Evolutionary conservation across 2,113 vertebrate genomes (phyloP), one percentile per base, ranked within the genome.

Genomic region (Laticauda laticaudata): DNA sequence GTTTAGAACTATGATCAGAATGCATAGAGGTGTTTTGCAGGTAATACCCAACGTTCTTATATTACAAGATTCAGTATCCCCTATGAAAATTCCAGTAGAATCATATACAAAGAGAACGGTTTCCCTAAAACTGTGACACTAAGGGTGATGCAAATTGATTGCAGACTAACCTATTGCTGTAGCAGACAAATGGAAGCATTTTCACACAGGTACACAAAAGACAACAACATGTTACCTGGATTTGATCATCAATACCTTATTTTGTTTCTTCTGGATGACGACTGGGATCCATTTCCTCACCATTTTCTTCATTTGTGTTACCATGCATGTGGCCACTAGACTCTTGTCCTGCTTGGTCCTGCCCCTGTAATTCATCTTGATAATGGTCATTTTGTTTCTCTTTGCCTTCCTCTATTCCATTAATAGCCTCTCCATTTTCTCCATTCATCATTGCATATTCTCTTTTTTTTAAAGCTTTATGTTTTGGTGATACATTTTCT

Each of bases 401-500:
- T 39, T 93, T 64, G 48, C 90, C 91, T 85, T 55, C 87, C 45
- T 95, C 94, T 75, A 61, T 88, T 91, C 88, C 93, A n/a, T 93
- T 92, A 2, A 94, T 7, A 23, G n/a, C 64, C 75, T 94, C 89
- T 45, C 3, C 18, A 8, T 2, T 91, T 90, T 94, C 95, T 7
- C 93, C 94, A 91, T 96, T 94, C 64, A 94, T 93, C 18, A 54
- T 86, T 92, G 95, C 94, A 92, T 94, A 97, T 29, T 93, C 94
- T 88, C 93, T 86, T 26, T 93, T 56, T 21, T 90, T 57, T 3
- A 7, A n/a, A 87, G 45, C 43, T 24, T 89, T 75, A 7, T 56
- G 51, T 93, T 95, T 96, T 91, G 96, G 95, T 93, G 96, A 97
- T 85, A 90, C 91, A 20, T 97, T 96, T 96, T 98, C 98, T 96